Conservation (phyloP, 2,113 vertebrate species). For the Mugil cephalus region DNA sequence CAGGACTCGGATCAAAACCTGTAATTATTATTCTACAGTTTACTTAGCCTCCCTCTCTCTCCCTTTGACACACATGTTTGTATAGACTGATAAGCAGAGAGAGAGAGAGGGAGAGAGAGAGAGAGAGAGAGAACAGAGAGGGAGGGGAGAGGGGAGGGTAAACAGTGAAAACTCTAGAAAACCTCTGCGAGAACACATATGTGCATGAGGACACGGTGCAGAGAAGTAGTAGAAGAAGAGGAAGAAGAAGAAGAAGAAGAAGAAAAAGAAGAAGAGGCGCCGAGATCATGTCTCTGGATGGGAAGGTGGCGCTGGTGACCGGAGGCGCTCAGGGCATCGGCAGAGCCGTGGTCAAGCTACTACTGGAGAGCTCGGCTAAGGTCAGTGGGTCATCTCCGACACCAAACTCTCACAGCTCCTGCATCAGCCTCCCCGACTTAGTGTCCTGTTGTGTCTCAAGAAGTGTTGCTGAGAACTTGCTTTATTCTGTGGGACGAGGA, state of each 20-base stretch:
- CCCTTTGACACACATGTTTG: conserved; percentile 47
- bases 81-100: conserved; percentile 60
- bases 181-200: too few species aligned
- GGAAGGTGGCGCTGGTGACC: conserved; percentile 95
- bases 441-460: too few species aligned
- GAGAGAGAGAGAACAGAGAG: background rate
- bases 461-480: too few species aligned
- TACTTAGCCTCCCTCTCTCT: conserved; percentile 40
- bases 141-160: too few species aligned
- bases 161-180: too few species aligned
- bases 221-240: too few species aligned
- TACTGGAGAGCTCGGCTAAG: conserved; percentile 90
- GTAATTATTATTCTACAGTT: conserved; percentile 61
- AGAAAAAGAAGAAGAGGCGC: background rate
- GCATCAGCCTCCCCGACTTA: too few species aligned
- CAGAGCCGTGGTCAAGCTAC: conserved; percentile 86
- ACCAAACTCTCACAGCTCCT: too few species aligned
- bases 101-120: conserved; percentile 10
- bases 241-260: too few species aligned
- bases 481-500: too few species aligned
- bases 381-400: conserved; percentile 80
- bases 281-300: conserved; percentile 88
- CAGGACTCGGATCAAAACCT: conserved; percentile 42
- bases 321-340: conserved; percentile 98
- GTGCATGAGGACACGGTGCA: background rate